Conservation (phyloP, 2,113 vertebrate genomes). For the Melanostigma gelatinosum region DNA sequence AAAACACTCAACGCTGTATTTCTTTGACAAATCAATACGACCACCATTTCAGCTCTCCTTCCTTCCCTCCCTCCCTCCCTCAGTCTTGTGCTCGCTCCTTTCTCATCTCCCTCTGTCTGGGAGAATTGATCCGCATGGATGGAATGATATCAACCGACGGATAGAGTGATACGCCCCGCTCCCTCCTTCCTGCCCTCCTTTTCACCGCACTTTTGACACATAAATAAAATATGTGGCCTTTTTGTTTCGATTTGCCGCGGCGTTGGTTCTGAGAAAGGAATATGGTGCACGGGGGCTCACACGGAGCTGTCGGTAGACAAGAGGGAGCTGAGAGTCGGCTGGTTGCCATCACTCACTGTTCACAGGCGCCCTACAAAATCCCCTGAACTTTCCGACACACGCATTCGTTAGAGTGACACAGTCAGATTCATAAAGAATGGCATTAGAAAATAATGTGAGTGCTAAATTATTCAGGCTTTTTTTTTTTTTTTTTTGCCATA, state of each 20-base stretch:
- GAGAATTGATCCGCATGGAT: slow-evolving; percentile 81
- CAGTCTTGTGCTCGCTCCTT: slow-evolving; percentile 22
- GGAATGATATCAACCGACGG: slow-evolving; percentile 75
- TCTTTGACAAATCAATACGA: slow-evolving; percentile 82
- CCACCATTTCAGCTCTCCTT: slow-evolving; percentile 76
- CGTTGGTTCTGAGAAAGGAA: slow-evolving; percentile 62
- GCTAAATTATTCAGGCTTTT: slow-evolving; percentile 81
- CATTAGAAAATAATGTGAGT: slow-evolving; percentile 81
- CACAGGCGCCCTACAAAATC: slow-evolving; percentile 77
- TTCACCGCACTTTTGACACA: slow-evolving; percentile 79
- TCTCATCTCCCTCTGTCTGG: slow-evolving; percentile 76
- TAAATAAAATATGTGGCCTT: slow-evolving; percentile 84
- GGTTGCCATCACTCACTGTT: slow-evolving; percentile 76
- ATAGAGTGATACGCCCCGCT: slow-evolving; percentile 74
- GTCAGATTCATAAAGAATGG: slow-evolving; percentile 76
- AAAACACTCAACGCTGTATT: slow-evolving; percentile 78
- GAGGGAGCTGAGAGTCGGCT: slow-evolving; percentile 63
- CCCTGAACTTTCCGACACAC: slow-evolving; percentile 70
- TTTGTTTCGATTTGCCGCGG: slow-evolving; percentile 72
- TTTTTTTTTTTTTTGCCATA: slow-evolving; percentile 73
- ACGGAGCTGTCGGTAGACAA: slow-evolving; percentile 63
- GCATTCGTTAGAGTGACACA: slow-evolving; percentile 78
- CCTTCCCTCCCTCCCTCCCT: slow-evolving; percentile 47
- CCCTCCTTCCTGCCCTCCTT: slow-evolving; percentile 63
- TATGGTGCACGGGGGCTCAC: slow-evolving; percentile 59